phyloP scores from a whole-genome alignment of 2,113 vertebrate genomes.

The Nesogale talazaci region DNA sequence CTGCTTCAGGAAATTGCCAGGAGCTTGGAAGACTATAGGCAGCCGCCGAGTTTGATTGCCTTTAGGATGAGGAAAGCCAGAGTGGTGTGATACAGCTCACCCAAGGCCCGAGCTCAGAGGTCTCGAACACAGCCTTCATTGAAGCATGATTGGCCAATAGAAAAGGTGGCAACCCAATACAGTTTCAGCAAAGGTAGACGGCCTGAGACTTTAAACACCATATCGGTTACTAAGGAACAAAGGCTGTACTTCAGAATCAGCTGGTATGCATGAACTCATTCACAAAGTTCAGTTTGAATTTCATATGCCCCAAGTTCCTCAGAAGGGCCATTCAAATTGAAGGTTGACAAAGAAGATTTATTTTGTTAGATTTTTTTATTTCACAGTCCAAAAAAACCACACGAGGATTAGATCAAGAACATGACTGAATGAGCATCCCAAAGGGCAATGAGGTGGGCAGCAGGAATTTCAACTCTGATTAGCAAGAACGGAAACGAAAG shows the following conservation, averaged over 20 bases:
- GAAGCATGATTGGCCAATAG: not conserved
- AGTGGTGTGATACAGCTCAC: not conserved
- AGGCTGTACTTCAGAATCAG: constrained; percentile 40
- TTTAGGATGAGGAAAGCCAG: constrained; percentile 20
- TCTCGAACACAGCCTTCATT: not conserved
- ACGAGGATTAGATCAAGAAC: constrained; percentile 31
- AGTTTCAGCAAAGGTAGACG: constrained; percentile 8
- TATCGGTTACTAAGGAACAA: constrained; percentile 39
- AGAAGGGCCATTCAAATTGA: constrained; percentile 55
- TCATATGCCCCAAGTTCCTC: constrained; percentile 51
- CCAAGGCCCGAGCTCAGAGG: not conserved
- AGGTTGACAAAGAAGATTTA: not conserved
- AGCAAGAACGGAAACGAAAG: constrained; percentile 57
- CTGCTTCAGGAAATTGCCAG: not conserved
- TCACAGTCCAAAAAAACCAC: constrained; percentile 38
- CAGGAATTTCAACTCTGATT: constrained; percentile 52
- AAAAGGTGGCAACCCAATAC: constrained; percentile 24
- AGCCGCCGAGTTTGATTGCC: constrained; percentile 6
- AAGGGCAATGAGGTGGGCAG: constrained; percentile 47
- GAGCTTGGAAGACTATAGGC: constrained; percentile 19
- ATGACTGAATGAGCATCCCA: constrained; percentile 45
- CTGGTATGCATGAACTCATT: constrained; percentile 34
- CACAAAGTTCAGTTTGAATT: constrained; percentile 63
- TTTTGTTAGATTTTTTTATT: constrained; percentile 33
- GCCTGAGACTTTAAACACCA: constrained; percentile 28